A percentile compares a stretch with the other conserved stretches of the same genome.
phyloP scores from a whole-genome alignment of 2,888 invertebrate genomes.

The Euplexia lucipara region DNA sequence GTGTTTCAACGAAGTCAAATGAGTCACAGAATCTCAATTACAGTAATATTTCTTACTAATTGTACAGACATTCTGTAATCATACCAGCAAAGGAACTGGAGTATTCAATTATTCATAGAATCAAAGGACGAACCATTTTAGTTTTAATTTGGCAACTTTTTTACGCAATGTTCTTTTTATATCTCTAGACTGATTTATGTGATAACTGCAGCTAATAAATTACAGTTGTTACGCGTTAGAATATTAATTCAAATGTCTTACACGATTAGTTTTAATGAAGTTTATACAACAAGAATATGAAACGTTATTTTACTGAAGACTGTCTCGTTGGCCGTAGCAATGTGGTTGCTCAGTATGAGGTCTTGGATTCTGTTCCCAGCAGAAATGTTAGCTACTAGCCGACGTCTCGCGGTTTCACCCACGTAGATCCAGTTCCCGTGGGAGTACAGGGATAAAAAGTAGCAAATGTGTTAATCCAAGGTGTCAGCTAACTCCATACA shows the following conservation, averaged over 20 bases:
- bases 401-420: too few relatives aligned
- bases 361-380: too few relatives aligned
- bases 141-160: constrained; percentile 14
- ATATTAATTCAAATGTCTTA: neutral
- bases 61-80: constrained; percentile 70
- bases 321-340: too few relatives aligned
- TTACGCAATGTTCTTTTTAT: constrained; percentile 28
- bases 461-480: too few relatives aligned
- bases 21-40: constrained; percentile 74
- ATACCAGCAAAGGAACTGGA: constrained; percentile 56
- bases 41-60: constrained; percentile 77
- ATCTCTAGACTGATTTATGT: constrained; percentile 15
- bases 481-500: too few relatives aligned
- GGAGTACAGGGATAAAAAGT: too few relatives aligned
- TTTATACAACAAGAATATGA: neutral
- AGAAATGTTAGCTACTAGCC: too few relatives aligned
- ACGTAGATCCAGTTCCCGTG: too few relatives aligned
- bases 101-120: constrained; percentile 47
- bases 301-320: too few relatives aligned
- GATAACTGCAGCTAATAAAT: constrained; percentile 11
- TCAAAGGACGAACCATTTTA: constrained; percentile 33
- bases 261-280: neutral
- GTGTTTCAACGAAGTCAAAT: constrained; percentile 67
- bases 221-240: neutral
- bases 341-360: too few relatives aligned